These are phyloP conservation scores for Mechanitis messenoides DNA, from an alignment of 2,888 invertebrate genomes.

Conservation along the genomic window DNA sequence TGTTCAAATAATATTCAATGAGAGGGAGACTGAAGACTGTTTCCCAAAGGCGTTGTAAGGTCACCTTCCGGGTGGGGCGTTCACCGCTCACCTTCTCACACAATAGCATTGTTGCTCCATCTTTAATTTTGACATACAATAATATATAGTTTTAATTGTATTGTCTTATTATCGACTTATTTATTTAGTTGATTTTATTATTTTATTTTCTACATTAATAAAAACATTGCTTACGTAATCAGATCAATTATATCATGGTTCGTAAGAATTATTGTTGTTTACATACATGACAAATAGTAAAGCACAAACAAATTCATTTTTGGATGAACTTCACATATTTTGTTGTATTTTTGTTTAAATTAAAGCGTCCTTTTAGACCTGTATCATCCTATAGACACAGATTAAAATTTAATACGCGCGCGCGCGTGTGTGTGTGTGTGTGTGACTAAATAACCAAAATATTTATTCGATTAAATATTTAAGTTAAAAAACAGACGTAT, in stretches of 20 bases:
- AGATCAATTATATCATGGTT: background rate
- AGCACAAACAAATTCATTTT: no score
- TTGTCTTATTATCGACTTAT: conserved; percentile 13
- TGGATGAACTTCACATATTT: no score
- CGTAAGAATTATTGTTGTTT: no score
- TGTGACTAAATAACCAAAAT: no score
- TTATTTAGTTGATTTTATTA: conserved; percentile 2
- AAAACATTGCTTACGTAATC: conserved; percentile 5
- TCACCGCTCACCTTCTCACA: conserved; percentile 51
- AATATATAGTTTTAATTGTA: conserved; percentile 11
- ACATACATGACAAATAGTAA: no score
- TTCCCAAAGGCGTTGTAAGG: conserved; percentile 54
- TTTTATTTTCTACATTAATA: no score
- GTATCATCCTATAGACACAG: no score
- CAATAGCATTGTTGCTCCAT: conserved; percentile 32
- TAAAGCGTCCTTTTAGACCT: background rate
- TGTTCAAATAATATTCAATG: conserved; percentile 2
- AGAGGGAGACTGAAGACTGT: conserved; percentile 4
- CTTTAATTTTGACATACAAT: conserved; percentile 27
- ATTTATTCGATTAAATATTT: no score
- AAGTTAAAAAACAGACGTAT: background rate
- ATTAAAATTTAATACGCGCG: no score
- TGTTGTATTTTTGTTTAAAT: background rate
- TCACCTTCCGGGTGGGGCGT: conserved; percentile 66
- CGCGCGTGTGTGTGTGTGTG: no score